phyloP scores from a whole-genome alignment of 2,797 vertebrate species.

The Dermochelys coriacea region DNA sequence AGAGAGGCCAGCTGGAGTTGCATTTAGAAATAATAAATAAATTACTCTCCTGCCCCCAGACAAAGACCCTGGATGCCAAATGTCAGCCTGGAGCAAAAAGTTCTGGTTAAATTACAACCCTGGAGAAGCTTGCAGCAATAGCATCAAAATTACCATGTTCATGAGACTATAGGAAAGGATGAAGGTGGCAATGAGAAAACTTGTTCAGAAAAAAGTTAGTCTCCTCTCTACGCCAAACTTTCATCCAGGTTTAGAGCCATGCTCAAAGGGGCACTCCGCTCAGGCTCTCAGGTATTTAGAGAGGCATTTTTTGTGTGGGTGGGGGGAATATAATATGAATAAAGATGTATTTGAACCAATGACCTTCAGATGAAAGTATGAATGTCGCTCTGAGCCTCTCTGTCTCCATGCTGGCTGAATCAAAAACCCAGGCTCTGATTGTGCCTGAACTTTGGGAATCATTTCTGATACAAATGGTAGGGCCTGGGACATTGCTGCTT shows the following conservation, averaged over 20 bases:
- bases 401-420: not conserved
- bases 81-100: not conserved
- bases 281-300: not conserved
- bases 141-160: not conserved
- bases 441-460: not conserved
- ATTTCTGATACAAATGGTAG: not conserved
- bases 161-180: not conserved
- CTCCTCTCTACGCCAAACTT: rapidly evolving
- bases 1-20: not conserved
- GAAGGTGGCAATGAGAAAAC: not conserved
- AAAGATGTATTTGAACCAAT: not conserved
- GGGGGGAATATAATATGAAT: not conserved
- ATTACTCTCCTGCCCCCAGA: not conserved
- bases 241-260: rapidly evolving
- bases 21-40: not conserved
- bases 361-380: not conserved
- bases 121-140: not conserved
- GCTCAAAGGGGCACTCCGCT: too few relatives aligned
- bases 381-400: not conserved
- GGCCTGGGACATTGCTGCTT: not conserved
- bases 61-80: not conserved
- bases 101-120: not conserved
- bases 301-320: not conserved
- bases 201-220: not conserved
- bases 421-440: not conserved